phyloP scores from a whole-genome alignment of 2,888 invertebrate genomes.

The Spicauda simplicius region DNA sequence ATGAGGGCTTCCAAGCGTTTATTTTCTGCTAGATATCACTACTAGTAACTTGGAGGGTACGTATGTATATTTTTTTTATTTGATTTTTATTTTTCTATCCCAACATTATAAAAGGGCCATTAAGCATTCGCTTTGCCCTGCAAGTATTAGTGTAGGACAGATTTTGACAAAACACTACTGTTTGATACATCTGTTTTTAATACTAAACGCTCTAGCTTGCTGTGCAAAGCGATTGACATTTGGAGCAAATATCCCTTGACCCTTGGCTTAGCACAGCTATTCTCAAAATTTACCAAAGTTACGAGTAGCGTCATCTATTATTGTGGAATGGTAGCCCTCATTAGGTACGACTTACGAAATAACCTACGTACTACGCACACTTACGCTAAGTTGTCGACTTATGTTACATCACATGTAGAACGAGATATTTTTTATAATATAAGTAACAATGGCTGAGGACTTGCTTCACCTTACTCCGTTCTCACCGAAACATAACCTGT shows the following conservation, averaged over 20 bases:
- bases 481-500: constrained; percentile 46
- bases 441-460: constrained; percentile 73
- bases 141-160: no score
- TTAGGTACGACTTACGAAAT: constrained; percentile 57
- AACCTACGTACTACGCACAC: constrained; percentile 61
- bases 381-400: constrained; percentile 61
- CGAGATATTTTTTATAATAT: constrained; percentile 73
- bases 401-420: constrained; percentile 83
- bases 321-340: constrained; percentile 27
- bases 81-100: no score
- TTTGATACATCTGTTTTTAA: no score
- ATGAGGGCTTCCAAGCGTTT: constrained; percentile 39
- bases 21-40: constrained; percentile 15
- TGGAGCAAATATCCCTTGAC: no score
- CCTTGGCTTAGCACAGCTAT: not conserved
- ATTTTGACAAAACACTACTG: no score
- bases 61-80: no score
- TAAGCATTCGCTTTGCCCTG: no score
- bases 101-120: not conserved
- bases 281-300: not conserved
- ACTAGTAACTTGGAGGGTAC: not conserved
- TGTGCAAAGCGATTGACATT: no score
- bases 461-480: constrained; percentile 58
- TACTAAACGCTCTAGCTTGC: no score
- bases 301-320: constrained; percentile 20